Evolutionary conservation across 2,113 vertebrate species (phyloP).

Genomic region (Poecilia latipinna): DNA sequence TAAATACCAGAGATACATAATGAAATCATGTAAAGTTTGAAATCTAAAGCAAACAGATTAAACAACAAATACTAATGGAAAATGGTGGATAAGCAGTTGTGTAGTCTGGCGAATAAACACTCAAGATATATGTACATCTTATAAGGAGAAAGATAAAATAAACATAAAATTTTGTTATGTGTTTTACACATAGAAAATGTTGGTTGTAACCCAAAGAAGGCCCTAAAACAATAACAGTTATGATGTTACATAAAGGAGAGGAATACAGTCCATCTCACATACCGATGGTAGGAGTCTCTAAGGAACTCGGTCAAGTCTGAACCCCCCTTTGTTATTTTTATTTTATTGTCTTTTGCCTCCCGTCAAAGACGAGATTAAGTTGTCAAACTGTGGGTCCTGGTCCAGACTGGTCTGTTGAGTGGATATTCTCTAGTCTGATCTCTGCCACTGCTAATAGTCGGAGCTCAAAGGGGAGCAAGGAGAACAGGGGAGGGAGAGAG

Average conservation of each 20-base stretch:
- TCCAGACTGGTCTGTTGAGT: conserved; percentile 81
- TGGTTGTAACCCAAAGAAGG: not conserved
- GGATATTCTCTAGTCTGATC: conserved; percentile 80
- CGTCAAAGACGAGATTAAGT: conserved; percentile 82
- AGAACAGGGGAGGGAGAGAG: conserved; percentile 73
- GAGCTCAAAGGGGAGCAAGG: conserved; percentile 71
- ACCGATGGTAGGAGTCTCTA: conserved; percentile 54
- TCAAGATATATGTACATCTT: too few relatives aligned
- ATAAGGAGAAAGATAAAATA: not conserved
- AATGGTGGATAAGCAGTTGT: too few relatives aligned
- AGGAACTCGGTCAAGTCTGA: conserved; percentile 70
- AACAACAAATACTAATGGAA: too few relatives aligned
- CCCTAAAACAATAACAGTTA: not conserved
- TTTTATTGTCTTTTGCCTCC: conserved; percentile 61
- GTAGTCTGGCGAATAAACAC: too few relatives aligned
- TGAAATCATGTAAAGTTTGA: too few relatives aligned
- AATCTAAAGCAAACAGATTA: too few relatives aligned
- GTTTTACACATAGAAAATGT: not conserved
- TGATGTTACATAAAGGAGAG: not conserved
- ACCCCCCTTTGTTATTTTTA: conserved; percentile 39
- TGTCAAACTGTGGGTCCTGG: conserved; percentile 81
- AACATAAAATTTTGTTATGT: too few relatives aligned
- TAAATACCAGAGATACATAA: too few relatives aligned
- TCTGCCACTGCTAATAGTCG: conserved; percentile 75
- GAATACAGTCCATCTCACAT: conserved; percentile 33